phyloP scores from a whole-genome alignment of 1,140 invertebrate genomes.

The Lordiphosa clarofinis region DNA sequence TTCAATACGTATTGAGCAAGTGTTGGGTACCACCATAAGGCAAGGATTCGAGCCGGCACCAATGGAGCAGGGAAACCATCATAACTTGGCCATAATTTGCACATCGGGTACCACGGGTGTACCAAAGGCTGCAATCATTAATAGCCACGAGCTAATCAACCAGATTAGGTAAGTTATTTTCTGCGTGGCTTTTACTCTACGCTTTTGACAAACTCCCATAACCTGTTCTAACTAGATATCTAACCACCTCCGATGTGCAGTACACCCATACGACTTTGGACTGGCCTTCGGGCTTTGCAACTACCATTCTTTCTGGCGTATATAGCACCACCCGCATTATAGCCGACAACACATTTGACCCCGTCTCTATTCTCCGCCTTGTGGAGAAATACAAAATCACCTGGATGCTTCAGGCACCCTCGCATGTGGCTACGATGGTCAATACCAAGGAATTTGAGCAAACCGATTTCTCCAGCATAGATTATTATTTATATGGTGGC shows the following conservation, averaged over 20 bases:
- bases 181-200: no score
- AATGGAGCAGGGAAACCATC: constrained; percentile 16
- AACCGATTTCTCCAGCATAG: constrained; percentile 4
- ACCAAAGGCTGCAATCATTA: constrained; percentile 87
- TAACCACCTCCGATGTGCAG: constrained; percentile 12
- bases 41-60: constrained; percentile 7
- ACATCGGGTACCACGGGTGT: constrained; percentile 87
- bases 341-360: constrained; percentile 5
- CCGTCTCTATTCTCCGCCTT: not conserved
- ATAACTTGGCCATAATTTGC: constrained; percentile 64
- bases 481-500: constrained; percentile 1
- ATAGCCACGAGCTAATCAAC: constrained; percentile 51
- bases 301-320: not conserved
- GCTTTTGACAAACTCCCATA: no score
- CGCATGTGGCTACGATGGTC: constrained; percentile 1
- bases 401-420: constrained; percentile 4
- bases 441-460: not conserved
- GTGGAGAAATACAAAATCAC: constrained; percentile 14
- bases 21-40: constrained; percentile 1
- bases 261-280: constrained; percentile 17
- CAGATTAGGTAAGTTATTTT: not conserved
- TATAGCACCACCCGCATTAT: constrained; percentile 17
- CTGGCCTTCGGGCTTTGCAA: constrained; percentile 12
- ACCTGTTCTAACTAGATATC: not conserved
- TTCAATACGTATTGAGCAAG: constrained; percentile 5